Evolutionary conservation across 1,140 invertebrate genomes (phyloP), one percentile per base, ranked within the genome.

Genomic region (Drosophila triauraria): DNA sequence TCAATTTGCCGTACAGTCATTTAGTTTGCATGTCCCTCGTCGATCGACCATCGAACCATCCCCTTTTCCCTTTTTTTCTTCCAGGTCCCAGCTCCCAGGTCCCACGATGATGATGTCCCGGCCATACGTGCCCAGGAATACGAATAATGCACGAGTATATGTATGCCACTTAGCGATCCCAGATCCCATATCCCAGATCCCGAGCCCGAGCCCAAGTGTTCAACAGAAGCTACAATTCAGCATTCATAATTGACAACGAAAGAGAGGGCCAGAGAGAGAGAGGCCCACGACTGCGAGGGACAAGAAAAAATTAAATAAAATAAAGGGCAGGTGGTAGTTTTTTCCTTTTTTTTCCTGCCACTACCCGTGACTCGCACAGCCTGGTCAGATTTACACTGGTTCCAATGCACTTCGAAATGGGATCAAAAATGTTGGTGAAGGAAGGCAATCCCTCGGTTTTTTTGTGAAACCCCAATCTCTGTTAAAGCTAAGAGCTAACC

Each of bases 1-100:
- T 90, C 85, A 90, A 90, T 90, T 90, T 90, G 85, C 85, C 86
- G 82, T 90, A 91, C 86, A 90, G 86, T 85, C 85, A 90, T 90
- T 90, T 90, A 85, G 81, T 90, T 90, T 91, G 85, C 86, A 91
- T 90, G 75, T 84, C 84, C 86, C 75, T 67, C 58, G 63, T 77
- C 68, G 56, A 71, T 61, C 40, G 40, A n/a, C 43, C 58, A 25
- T 44, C 46, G 58, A 47, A 50, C 23, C 54, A 72, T 72, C 70
- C 70, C 69, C 58, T 58, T 71, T 69, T 38, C 30, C 17, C n/a
- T 32, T 32, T 46, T 60, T 61, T 9, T 6, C 6, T 30, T 30
- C 27, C 27, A 30, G 27, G 6, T 30, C 27, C 50, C 23, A 30
- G 59, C 30, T 32, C 54, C 60, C 69, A 65, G 85, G 81, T 90